Percentiles rank a stretch among this genome's conserved stretches.
Evolutionary conservation across 1,140 invertebrate genomes (phyloP).

Genomic region (Brachionus koreanus): DNA sequence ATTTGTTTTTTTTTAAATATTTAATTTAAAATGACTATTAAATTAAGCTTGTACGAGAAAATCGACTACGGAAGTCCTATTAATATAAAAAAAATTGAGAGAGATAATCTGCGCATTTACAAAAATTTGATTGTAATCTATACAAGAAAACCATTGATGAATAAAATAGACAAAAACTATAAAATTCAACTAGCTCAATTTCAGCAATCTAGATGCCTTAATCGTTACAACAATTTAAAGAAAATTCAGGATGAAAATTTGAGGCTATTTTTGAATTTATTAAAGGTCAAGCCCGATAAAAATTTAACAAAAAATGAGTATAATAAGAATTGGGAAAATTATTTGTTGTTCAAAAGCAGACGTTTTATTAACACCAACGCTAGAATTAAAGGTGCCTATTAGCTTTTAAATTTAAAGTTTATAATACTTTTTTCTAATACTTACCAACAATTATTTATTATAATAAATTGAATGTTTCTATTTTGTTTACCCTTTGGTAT

Average conservation of each 20-base stretch:
- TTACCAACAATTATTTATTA: too few relatives aligned
- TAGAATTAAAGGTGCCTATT: not conserved
- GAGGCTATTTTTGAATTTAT: not conserved
- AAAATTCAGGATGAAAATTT: constrained; percentile 1
- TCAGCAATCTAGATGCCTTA: constrained; percentile 4
- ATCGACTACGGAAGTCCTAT: not conserved
- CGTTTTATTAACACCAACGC: constrained; percentile 13
- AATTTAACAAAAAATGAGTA: not conserved
- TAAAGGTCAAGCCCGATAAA: constrained; percentile 28
- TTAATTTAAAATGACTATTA: constrained; percentile 1
- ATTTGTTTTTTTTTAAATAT: too few relatives aligned
- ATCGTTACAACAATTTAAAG: not conserved
- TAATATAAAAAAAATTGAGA: constrained; percentile 35
- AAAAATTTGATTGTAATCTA: constrained; percentile 20
- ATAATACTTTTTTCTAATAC: not conserved
- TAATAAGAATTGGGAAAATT: constrained; percentile 22
- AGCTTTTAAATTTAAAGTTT: not conserved
- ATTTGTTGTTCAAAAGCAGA: not conserved
- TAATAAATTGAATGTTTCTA: not conserved
- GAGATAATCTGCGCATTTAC: constrained; percentile 17
- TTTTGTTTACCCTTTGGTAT: not conserved
- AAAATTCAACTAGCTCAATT: not conserved
- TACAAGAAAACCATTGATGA: not conserved
- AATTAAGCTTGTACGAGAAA: not conserved
- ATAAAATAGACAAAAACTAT: not conserved